Base-by-base conservation (phyloP, 1,140 invertebrate genomes). In the Pogonomyrmex barbatus region DNA sequence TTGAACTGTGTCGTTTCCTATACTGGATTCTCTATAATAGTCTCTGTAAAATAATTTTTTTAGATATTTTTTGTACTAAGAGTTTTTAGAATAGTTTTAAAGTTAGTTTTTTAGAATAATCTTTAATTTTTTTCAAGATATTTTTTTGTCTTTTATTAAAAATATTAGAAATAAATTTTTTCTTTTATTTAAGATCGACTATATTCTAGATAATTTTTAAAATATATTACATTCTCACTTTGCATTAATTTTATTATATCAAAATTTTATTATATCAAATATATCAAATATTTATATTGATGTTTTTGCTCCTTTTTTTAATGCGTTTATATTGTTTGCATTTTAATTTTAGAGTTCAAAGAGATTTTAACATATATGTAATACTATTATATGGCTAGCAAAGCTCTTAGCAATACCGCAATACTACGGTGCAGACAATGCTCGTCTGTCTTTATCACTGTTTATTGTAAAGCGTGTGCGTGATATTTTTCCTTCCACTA, bases 1-100 rank as follows among this genome's bases (percentile, higher is more conserved):
- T 67, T 93, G 94, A 17, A 91, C 75, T 4, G 91, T 91, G 65
- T 95, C 93, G 39, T 92, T 93, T 77, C 92, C 88, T 88, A 94
- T 84, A 73, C 91, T 94, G 1, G 91, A 83, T 8, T 94, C 92
- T 52, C 91, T 94, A 63, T 76, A 86, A 62, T 75, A 78, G 70
- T 83, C 77, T 62, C 86, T 86, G 30, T 42, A 54, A 71, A 54
- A 56, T 71, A 9, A 30, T 30, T 1, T 8, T 58, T 45, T 71
- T n/a, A 67, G 39, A 33, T 54, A 67, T 17, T 30, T 17, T 58
- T 65, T 65, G 4, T 4, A 62, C 30, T 12, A 14, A 62, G 17
- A 62, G 17, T 63, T 17, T 56, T 63, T 65, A 12, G 10, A 67
- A 24, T n/a, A 24, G 24, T 67, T 24, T 24, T 24, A 24, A 24